These are phyloP conservation scores for Penaeus vannamei DNA, from an alignment of 1,140 invertebrate species.

Conservation along the genomic window DNA sequence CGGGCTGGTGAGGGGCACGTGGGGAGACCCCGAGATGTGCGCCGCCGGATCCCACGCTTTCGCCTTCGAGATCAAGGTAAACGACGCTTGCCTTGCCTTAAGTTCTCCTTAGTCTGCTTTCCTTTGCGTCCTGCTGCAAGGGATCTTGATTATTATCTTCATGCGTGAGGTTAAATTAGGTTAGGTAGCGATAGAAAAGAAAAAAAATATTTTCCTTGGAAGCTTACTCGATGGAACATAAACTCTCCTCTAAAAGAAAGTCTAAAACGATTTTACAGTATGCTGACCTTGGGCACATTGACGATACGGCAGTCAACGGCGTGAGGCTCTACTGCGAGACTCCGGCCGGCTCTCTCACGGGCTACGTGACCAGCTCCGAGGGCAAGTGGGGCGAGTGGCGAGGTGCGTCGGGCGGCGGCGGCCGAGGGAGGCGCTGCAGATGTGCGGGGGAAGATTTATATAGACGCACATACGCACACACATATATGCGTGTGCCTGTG, in stretches of 20 bases:
- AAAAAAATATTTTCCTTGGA: no score
- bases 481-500: no score
- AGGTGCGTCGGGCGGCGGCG: no score
- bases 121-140: neutral
- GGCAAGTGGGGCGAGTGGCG: slow-evolving; percentile 31
- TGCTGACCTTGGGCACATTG: slow-evolving; percentile 23
- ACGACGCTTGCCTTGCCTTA: neutral
- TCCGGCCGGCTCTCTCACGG: neutral
- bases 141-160: no score
- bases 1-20: slow-evolving; percentile 34
- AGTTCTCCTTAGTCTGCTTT: neutral
- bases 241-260: no score
- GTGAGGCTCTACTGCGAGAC: slow-evolving; percentile 41
- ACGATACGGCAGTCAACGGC: slow-evolving; percentile 38
- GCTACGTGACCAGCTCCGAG: slow-evolving; percentile 19
- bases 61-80: slow-evolving; percentile 53
- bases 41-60: slow-evolving; percentile 10
- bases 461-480: no score
- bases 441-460: no score
- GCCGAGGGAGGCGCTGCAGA: no score
- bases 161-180: no score
- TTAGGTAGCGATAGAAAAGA: no score
- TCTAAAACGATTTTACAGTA: neutral
- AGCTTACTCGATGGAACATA: no score
- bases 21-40: slow-evolving; percentile 38